phyloP scores from a whole-genome alignment of 2,113 vertebrate species.

The Psilopogon haemacephalus region DNA sequence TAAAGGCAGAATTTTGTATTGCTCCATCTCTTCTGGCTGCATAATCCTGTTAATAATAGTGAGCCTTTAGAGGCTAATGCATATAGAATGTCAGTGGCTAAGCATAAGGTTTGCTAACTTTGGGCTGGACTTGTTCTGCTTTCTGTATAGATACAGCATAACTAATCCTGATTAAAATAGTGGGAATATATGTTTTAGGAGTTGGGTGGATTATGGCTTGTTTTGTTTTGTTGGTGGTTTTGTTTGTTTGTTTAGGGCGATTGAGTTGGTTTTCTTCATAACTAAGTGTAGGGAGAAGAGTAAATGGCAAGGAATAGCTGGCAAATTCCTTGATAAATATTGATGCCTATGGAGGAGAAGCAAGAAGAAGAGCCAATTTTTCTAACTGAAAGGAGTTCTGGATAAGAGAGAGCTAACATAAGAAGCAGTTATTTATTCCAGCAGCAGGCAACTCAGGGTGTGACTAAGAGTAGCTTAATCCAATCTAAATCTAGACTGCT shows the following conservation, averaged over 20 bases:
- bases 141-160: not conserved
- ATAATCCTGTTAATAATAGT: not conserved
- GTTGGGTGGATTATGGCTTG: not conserved
- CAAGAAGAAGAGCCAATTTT: constrained; percentile 33
- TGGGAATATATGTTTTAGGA: not conserved
- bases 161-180: not conserved
- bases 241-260: not conserved
- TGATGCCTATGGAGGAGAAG: constrained; percentile 46
- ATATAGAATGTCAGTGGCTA: not conserved
- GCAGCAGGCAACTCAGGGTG: constrained; percentile 33
- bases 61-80: not conserved
- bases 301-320: constrained; percentile 57
- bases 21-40: not conserved
- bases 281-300: not conserved
- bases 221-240: fast-evolving
- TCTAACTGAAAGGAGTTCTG: constrained; percentile 31
- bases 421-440: constrained; percentile 55
- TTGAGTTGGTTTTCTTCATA: not conserved
- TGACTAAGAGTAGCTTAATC: constrained; percentile 59
- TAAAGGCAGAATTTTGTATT: not conserved
- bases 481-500: constrained; percentile 56
- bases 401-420: constrained; percentile 40
- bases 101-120: not conserved
- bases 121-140: not conserved
- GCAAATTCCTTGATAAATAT: constrained; percentile 62